Percentiles rank a stretch among this genome's conserved stretches.
phyloP scores from a whole-genome alignment of 2,797 vertebrate genomes.

The Melanotaenia boesemani region DNA sequence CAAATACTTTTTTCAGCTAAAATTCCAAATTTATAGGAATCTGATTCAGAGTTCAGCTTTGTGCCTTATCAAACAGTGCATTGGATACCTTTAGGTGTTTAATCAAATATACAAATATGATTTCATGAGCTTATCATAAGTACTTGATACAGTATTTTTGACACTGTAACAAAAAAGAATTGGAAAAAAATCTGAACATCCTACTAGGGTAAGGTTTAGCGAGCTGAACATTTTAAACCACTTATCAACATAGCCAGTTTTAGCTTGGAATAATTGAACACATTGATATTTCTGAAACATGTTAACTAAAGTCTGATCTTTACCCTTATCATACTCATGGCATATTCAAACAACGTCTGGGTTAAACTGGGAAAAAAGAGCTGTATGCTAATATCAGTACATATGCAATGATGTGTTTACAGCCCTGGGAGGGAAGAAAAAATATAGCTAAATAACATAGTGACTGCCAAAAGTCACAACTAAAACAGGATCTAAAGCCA shows the following conservation, averaged over 20 bases:
- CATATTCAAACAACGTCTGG: no score
- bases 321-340: no score
- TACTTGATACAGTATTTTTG: neutral
- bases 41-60: neutral
- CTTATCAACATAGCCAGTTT: no score
- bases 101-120: no score
- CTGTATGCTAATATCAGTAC: neutral
- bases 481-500: constrained; percentile 45
- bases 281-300: no score
- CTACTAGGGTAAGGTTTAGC: no score
- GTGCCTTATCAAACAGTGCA: neutral
- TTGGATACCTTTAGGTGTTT: neutral
- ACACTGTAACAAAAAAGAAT: neutral
- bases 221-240: no score
- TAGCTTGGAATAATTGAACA: no score
- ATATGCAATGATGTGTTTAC: neutral
- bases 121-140: no score
- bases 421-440: neutral
- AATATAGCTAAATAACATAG: neutral
- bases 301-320: no score
- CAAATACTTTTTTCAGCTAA: neutral
- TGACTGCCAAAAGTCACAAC: constrained; percentile 22
- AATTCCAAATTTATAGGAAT: neutral
- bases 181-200: neutral
- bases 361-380: no score